Evolutionary conservation across 1,140 invertebrate genomes (phyloP).

Genomic region (Nixonia krombeini): DNA sequence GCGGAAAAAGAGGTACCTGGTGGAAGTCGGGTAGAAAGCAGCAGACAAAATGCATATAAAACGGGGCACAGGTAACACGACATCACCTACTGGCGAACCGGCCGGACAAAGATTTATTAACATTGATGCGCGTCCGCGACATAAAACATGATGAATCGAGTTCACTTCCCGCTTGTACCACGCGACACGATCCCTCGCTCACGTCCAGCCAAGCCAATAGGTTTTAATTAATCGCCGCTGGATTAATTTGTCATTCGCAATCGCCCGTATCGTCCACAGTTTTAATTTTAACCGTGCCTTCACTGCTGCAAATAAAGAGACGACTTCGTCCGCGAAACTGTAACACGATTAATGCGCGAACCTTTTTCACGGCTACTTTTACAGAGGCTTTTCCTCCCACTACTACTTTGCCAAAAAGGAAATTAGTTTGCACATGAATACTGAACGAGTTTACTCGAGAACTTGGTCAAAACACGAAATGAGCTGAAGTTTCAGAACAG

Average conservation of each 20-base stretch:
- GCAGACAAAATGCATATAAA: conserved; percentile 32
- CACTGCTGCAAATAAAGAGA: not conserved
- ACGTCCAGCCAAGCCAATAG: conserved; percentile 39
- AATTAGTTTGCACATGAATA: too few species aligned
- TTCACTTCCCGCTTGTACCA: conserved; percentile 30
- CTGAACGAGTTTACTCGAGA: too few species aligned
- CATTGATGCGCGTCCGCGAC: conserved; percentile 56
- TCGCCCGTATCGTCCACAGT: conserved; percentile 3
- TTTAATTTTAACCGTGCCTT: conserved; percentile 20
- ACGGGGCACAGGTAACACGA: conserved; percentile 6
- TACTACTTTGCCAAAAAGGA: too few species aligned
- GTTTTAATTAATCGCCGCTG: conserved; percentile 61
- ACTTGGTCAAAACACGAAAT: too few species aligned
- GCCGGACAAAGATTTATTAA: conserved; percentile 64
- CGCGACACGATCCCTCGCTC: conserved; percentile 27
- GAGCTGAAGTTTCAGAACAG: too few species aligned
- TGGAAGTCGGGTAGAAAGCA: conserved; percentile 18
- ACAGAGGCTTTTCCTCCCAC: too few species aligned
- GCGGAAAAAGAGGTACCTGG: conserved; percentile 45
- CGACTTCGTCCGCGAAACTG: too few species aligned
- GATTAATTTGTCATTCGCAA: conserved; percentile 59
- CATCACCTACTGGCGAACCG: conserved; percentile 11
- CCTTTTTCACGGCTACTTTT: too few species aligned
- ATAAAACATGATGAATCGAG: conserved; percentile 66
- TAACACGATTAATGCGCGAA: conserved; percentile 32